Base-by-base conservation (phyloP, 2,797 vertebrate species). In the Arremon aurantiirostris region DNA sequence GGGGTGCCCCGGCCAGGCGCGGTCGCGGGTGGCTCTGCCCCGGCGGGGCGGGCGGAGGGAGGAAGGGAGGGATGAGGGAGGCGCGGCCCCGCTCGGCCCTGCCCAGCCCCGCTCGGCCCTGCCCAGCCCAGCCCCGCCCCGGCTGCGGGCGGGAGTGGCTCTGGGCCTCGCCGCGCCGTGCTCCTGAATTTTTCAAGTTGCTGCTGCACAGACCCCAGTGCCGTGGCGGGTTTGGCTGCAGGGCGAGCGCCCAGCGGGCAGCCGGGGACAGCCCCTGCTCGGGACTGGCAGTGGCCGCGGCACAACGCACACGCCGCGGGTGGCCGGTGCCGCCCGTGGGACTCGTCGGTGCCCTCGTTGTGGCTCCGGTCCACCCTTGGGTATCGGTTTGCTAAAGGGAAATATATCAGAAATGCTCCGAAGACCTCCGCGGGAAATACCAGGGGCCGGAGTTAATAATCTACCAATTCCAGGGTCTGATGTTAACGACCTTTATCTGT, bases 151-250 rank as follows among this genome's bases (percentile, higher is more conserved):
- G 50, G 66, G 22, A 71, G 55, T 55, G 69, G 55, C 32, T 9
- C 4, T 18, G 30, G 76, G 41, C 41, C 55, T 41, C 53, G 28
- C 34, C 21, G 53, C 53, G 1, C 24, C 6, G 6, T 2, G 41
- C 26, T 30, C 4, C 61, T 12, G 7, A 19, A 6, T 14, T 9
- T 11, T 4, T 12, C 16, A 0, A 9, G 27, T 11, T 2, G 63
- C 69, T 24, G 41, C 2, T 20, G 2, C 49, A 8, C 15, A 7
- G 55, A 16, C 2, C 22, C 18, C 61, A 2, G 30, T 2, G 53
- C 69, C 53, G 46, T 20, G 86, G 7, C 8, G 55, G 41, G 61
- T 9, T 6, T 14, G 61, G 47, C 61, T 7, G 47, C 61, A 6
- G 30, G 34, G 70, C 34, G 39, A 8, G 52, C 16, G 15, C 66